Evolutionary conservation across 2,888 invertebrate genomes (phyloP), one percentile per base, ranked within the genome.

Genomic region (Caenorhabditis parvicauda): DNA sequence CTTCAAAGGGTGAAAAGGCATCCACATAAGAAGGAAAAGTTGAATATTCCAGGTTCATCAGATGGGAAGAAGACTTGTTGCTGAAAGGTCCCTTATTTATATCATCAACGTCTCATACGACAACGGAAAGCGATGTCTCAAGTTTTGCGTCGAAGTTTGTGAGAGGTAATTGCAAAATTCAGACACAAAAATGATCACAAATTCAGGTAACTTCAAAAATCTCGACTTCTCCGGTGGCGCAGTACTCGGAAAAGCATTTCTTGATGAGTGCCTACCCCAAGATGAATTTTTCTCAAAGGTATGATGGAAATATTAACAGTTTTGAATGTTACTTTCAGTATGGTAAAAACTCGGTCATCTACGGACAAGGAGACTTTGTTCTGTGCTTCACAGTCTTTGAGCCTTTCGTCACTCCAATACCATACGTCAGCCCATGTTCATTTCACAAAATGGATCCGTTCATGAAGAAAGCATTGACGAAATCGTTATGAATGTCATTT

Each of bases 81-180:
- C 38, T 75, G 27, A 66, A 71, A 44, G 75, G 75, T 19, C 72
- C 74, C 1, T 44, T 73, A 4, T 74, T 66, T 41, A 49, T 75
- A 24, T 56, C 59, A 14, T 57, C 71, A 2, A 61, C 50, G 24
- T 46, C 57, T 14, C 52, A 58, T 42, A 19, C 54, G 17, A 49
- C 53, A 2, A 52, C 45, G 32, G 55, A 54, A 17, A 49, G 54
- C n/a, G 51, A 46, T 2, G 55, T 70, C 27, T 21, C 27, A 3
- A 42, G 51, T 12, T 56, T 64, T 28, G 50, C 59, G 2, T 54
- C 55, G 24, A 59, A 59, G 32, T 67, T 47, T 48, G 57, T 56
- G 9, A 49, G 48, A 55, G 59, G 69, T 69, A n/a, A n/a, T n/a
- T n/a, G n/a, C n/a, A n/a, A n/a, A n/a, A n/a, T n/a, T n/a, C n/a